Conservation (phyloP, 2,113 vertebrate species). For the Eurystomus gularis region DNA sequence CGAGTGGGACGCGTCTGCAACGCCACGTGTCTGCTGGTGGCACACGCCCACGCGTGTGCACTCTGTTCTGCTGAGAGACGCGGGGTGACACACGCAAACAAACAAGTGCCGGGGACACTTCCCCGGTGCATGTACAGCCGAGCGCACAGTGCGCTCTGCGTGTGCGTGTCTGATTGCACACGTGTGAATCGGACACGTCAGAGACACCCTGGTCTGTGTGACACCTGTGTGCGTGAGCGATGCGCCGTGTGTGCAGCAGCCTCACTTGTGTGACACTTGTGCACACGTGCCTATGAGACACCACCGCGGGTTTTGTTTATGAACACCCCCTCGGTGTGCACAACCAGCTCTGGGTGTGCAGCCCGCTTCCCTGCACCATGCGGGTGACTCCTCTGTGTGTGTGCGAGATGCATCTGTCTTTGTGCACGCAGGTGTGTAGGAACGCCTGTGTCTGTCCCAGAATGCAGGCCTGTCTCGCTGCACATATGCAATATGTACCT, state of each 20-base stretch:
- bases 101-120: fast-evolving
- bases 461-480: neutral
- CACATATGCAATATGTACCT: neutral
- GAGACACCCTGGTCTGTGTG: neutral
- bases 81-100: fast-evolving
- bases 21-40: neutral
- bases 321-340: neutral
- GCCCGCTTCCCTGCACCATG: neutral
- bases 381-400: neutral
- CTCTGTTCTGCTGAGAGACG: neutral
- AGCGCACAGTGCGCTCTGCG: neutral
- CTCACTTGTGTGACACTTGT: neutral
- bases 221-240: neutral
- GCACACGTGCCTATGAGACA: neutral
- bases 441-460: neutral
- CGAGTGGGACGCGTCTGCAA: neutral
- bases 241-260: neutral
- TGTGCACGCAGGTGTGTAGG: neutral
- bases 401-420: neutral
- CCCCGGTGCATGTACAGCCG: fast-evolving
- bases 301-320: neutral
- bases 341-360: neutral
- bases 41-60: too few relatives aligned
- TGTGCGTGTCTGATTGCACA: neutral
- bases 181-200: neutral